Evolutionary conservation across 2,888 invertebrate genomes (phyloP), one percentile per base, ranked within the genome.

Genomic region (Netelia fuscicornis): DNA sequence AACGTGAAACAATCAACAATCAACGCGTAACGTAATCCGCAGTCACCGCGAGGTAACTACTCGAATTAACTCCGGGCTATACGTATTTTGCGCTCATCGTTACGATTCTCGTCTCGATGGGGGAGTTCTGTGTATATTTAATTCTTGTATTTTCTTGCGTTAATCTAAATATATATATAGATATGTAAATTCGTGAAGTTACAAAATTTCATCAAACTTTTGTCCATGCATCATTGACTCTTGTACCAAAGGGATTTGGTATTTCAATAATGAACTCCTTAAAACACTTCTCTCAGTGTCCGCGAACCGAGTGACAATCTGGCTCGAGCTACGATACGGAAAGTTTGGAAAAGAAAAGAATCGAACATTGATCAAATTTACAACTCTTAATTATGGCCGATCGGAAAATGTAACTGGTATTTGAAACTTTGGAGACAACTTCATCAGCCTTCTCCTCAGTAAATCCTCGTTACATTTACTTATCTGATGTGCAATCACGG

Each of bases 1-100:
- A 88, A 90, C 85, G 88, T 58, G 81, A 90, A 93, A 93, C 92
- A 92, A 93, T 93, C 91, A 92, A 92, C 92, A 91, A 84, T 84
- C 77, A 84, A 62, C 81, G 58, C n/a, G 60, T 68, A 70, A 78
- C 81, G 67, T 62, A 77, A 81, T 77, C 84, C 78, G 56, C 81
- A 30, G 20, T 37, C 64, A 52, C 65, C 77, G 20, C 48, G 60
- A 58, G 58, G 9, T 58, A 74, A 81, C 74, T 84, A 64, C 81
- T 77, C 67, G 81, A 65, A 48, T 60, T 25, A 56, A 76, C 58
- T 74, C 48, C 44, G 44, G 64, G 52, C 52, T 70, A 25, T 67
- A 23, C 10, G 42, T 65, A 54, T 60, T 17, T 54, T 65, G 54
- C 11, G 56, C 60, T 77, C 48, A 52, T 37, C 54, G 37, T 64